Evolutionary conservation across 1,140 invertebrate species (phyloP).

Genomic region (Drosophila rufa): DNA sequence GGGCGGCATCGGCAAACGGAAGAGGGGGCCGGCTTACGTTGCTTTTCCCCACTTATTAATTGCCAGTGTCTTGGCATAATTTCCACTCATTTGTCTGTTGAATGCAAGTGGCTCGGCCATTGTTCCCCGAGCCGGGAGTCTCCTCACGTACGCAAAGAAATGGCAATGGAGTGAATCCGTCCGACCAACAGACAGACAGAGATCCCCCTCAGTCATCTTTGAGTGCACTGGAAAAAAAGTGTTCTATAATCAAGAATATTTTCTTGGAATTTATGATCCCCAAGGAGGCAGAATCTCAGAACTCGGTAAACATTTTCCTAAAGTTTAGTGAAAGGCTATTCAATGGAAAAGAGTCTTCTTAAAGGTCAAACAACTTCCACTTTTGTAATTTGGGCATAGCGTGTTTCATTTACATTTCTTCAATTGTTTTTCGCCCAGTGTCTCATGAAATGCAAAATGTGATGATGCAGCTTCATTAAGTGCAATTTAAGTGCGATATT

Average conservation of each 20-base stretch:
- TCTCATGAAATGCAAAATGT: slow-evolving; percentile 75
- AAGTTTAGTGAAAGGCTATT: neutral
- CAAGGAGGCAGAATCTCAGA: neutral
- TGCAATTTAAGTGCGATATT: slow-evolving; percentile 81
- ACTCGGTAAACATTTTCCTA: neutral
- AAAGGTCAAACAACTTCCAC: neutral
- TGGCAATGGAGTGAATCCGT: slow-evolving; percentile 35
- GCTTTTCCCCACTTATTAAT: slow-evolving; percentile 75
- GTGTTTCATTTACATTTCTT: too few relatives aligned
- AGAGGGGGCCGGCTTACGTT: slow-evolving; percentile 26
- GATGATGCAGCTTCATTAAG: slow-evolving; percentile 82
- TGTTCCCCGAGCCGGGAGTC: slow-evolving; percentile 67
- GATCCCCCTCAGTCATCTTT: slow-evolving; percentile 2
- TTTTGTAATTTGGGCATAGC: neutral
- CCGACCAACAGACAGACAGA: slow-evolving; percentile 18
- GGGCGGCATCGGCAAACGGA: slow-evolving; percentile 4
- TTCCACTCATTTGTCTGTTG: slow-evolving; percentile 80
- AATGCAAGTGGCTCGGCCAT: slow-evolving; percentile 71
- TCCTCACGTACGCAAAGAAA: slow-evolving; percentile 61
- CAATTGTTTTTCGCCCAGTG: slow-evolving; percentile 4
- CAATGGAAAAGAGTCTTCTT: neutral
- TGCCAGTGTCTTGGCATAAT: slow-evolving; percentile 81
- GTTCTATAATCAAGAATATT: neutral
- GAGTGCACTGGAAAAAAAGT: neutral
- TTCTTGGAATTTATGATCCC: too few relatives aligned